Evolutionary conservation across 1,140 invertebrate species (phyloP).

Genomic region (Hirudo medicinalis): DNA sequence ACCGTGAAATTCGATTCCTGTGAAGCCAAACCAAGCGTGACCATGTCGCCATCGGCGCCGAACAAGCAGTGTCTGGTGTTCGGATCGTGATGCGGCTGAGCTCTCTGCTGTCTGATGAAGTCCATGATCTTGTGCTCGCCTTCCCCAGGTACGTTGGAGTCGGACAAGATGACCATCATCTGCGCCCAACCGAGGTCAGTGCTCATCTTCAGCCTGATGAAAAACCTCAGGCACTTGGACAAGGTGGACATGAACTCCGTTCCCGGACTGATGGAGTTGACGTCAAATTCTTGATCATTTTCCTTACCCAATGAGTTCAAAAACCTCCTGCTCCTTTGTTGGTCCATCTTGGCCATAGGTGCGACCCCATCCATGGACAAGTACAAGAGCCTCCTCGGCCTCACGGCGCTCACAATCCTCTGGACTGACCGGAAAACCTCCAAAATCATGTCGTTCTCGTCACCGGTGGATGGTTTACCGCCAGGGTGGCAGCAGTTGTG

Average conservation of each 20-base stretch:
- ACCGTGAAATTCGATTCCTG: conserved; percentile 95
- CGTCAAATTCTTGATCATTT: conserved; percentile 89
- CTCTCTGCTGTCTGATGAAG: conserved; percentile 86
- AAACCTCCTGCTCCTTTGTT: conserved; percentile 89
- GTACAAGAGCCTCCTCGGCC: conserved; percentile 85
- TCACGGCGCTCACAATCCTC: conserved; percentile 79
- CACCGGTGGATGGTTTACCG: conserved; percentile 67
- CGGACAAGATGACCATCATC: conserved; percentile 86
- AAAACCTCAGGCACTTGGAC: conserved; percentile 85
- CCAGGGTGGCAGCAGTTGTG: conserved; percentile 71
- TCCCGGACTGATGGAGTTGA: conserved; percentile 95
- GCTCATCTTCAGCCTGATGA: conserved; percentile 83
- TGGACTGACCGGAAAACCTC: conserved; percentile 98
- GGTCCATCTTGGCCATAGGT: conserved; percentile 97
- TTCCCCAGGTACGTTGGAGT: conserved; percentile 96
- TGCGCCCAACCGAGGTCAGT: conserved; percentile 87
- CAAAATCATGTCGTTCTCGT: conserved; percentile 99
- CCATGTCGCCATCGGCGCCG: conserved; percentile 76
- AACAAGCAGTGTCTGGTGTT: conserved; percentile 94
- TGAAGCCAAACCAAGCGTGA: conserved; percentile 92
- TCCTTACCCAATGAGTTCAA: conserved; percentile 91
- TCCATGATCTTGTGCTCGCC: conserved; percentile 99
- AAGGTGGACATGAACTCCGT: conserved; percentile 94
- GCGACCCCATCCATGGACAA: conserved; percentile 99
- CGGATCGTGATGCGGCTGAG: conserved; percentile 86